Conservation (phyloP, 2,797 vertebrate species). For the Sebastes iracundus region DNA sequence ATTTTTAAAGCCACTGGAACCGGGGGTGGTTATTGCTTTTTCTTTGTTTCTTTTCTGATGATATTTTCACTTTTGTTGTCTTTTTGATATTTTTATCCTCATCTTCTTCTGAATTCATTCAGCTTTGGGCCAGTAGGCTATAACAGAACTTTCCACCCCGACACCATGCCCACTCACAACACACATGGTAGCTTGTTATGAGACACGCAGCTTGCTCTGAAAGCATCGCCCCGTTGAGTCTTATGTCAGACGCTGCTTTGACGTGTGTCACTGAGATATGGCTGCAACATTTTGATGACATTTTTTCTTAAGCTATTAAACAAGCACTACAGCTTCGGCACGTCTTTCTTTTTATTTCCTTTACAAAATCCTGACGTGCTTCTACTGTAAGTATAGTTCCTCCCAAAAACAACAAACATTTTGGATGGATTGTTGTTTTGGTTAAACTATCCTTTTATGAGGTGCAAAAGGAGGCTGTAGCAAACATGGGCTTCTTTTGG, state of each 20-base stretch:
- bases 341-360: not conserved
- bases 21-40: not conserved
- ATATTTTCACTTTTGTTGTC: too few species aligned
- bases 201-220: constrained; percentile 37
- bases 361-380: constrained; percentile 4
- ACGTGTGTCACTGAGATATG: not conserved
- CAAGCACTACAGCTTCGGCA: constrained; percentile 33
- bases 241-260: constrained; percentile 3
- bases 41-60: not conserved
- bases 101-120: not conserved
- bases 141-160: constrained; percentile 5
- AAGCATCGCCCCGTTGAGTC: not conserved
- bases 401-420: constrained; percentile 18
- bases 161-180: constrained; percentile 53
- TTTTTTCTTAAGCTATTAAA: constrained; percentile 19
- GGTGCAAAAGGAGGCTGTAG: not conserved
- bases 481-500: not conserved
- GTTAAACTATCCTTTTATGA: not conserved
- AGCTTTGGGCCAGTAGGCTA: not conserved
- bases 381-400: constrained; percentile 22
- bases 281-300: constrained; percentile 5
- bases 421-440: not conserved
- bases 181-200: constrained; percentile 25
- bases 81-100: not conserved
- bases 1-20: not conserved